Evolutionary conservation across 2,797 vertebrate species (phyloP), one percentile per base, ranked within the genome.

Genomic region (Bucorvus abyssinicus): DNA sequence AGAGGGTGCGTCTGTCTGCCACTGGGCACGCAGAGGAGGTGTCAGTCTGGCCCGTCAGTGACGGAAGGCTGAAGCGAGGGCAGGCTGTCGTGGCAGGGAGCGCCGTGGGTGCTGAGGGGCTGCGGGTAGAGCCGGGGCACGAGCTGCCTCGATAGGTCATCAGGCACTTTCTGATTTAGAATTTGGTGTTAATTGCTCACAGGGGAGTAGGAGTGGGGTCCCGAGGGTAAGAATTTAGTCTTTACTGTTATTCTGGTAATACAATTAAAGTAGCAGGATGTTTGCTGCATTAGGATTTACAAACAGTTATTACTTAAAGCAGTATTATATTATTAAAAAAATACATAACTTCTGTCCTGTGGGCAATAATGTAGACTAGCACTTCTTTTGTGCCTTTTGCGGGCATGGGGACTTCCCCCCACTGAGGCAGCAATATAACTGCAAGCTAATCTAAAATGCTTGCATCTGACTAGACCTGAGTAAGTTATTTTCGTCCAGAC

Each of bases 21-120:
- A 1, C 63, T 76, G 57, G 57, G 78, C 90, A 61, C 52, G 75
- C 47, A 12, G 70, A 63, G 47, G 52, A 57, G 38, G 53, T 16
- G 27, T 40, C 12, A 29, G 45, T n/a, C 32, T 24, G 77, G 24
- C 21, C 32, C 1, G 0, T 16, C 36, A 3, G 52, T 7, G 13
- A 16, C 1, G 30, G 36, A 52, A 21, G 5, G 34, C 65, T 49
- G 81, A 22, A 55, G 76, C 8, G 68, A 40, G 52, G 32, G 24
- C 19, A 5, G 38, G 73, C 34, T 32, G 49, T 19, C 6, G 2
- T 21, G 45, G 21, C 6, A 3, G 53, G 17, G 10, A 22, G 24
- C 1, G 0, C 6, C 0, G 3, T 15, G 32, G 65, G 52, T 23
- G 3, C 2, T 1, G 7, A 10, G 40, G n/a, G 45, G 22, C 47